Evolutionary conservation across 2,888 invertebrate species (phyloP).

Genomic region (Thecophora atra): DNA sequence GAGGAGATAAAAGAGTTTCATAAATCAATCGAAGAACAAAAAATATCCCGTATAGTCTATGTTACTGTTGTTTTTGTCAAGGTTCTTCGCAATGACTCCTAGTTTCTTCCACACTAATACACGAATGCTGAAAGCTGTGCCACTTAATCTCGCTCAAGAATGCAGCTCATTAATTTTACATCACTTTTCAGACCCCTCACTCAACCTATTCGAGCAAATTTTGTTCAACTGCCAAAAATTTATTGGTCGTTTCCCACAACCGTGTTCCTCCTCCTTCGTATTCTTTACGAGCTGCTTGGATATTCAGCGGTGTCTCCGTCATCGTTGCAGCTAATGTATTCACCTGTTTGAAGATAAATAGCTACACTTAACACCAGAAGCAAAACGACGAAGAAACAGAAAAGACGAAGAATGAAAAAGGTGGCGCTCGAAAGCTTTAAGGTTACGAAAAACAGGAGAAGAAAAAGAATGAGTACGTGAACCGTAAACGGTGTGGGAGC

Average conservation of each 20-base stretch:
- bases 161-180: conserved; percentile 27
- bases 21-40: not conserved
- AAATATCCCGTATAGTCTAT: not conserved
- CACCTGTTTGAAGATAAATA: conserved; percentile 35
- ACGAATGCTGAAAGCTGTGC: not conserved
- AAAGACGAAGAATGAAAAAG: no score
- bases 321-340: conserved; percentile 28
- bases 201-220: not conserved
- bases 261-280: not conserved
- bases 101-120: not conserved
- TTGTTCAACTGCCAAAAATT: conserved; percentile 4
- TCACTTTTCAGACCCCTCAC: not conserved
- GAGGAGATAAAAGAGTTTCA: no score
- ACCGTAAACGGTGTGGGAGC: no score
- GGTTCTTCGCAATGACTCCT: not conserved
- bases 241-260: conserved; percentile 20
- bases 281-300: conserved; percentile 6
- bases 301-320: not conserved
- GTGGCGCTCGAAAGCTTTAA: no score
- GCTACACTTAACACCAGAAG: conserved; percentile 21
- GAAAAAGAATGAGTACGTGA: no score
- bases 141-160: conserved; percentile 16
- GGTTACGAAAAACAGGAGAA: no score
- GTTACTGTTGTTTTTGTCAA: not conserved
- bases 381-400: no score